Conservation (phyloP, 37 sponge, comb jelly and placozoan species). For the Hexactinellida sp. region DNA sequence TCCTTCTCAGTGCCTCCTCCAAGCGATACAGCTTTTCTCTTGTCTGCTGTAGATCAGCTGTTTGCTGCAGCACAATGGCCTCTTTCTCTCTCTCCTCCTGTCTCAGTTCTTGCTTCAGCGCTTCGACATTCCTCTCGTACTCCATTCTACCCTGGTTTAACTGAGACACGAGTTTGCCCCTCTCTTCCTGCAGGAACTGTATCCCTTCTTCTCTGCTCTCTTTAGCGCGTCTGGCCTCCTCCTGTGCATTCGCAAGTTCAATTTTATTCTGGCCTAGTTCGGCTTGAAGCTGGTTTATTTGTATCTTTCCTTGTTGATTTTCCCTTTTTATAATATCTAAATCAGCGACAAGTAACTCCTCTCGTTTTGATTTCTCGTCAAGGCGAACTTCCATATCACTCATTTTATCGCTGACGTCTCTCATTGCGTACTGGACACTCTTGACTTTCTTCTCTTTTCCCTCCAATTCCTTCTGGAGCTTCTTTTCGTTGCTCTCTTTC, state of each 20-base stretch:
- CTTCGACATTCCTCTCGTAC: background rate
- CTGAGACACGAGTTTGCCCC: background rate
- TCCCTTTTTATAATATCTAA: background rate
- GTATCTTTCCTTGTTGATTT: background rate
- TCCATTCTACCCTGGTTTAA: background rate
- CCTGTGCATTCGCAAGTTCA: background rate
- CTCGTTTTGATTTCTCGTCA: background rate
- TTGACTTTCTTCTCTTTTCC: background rate
- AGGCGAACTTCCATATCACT: background rate
- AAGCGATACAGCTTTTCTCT: background rate
- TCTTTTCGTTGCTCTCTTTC: conserved; percentile 1
- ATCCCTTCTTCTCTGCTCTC: background rate
- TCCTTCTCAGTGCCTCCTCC: background rate
- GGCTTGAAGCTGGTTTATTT: background rate
- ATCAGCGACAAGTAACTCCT: background rate
- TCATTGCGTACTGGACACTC: background rate
- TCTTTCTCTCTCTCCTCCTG: background rate
- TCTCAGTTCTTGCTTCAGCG: background rate
- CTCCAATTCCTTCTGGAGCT: background rate
- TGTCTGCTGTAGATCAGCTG: background rate
- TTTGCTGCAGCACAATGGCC: background rate
- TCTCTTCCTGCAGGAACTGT: background rate
- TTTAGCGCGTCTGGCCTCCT: background rate
- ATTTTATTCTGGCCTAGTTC: background rate
- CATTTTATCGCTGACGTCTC: background rate